Conservation (phyloP, 2,797 vertebrate genomes). For the Malurus leucopterus region DNA sequence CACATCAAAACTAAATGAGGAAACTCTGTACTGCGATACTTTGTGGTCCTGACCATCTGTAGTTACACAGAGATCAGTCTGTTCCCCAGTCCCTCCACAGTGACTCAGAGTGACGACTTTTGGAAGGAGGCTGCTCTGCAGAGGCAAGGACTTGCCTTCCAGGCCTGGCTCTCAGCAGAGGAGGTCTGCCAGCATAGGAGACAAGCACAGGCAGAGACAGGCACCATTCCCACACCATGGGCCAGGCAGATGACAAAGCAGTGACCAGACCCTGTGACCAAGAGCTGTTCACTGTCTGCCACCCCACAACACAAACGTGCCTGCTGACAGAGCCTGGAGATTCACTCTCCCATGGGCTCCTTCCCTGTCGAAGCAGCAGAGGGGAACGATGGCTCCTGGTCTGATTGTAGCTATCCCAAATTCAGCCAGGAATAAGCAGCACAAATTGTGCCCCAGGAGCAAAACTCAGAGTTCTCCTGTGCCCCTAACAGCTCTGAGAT, state of each 20-base stretch:
- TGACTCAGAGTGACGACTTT: not conserved
- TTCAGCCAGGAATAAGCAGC: not conserved
- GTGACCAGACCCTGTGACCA: not conserved
- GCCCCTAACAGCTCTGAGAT: not conserved
- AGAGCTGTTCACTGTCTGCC: not conserved
- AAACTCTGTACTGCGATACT: not conserved
- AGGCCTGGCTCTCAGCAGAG: not conserved
- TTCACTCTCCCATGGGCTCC: accelerated
- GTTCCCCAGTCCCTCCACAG: not conserved
- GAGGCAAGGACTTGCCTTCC: not conserved
- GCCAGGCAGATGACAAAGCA: not conserved
- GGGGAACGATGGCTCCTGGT: not conserved
- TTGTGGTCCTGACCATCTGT: not conserved
- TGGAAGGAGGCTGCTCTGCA: not conserved
- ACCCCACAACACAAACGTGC: not conserved
- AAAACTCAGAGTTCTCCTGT: not conserved
- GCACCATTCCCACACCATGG: not conserved
- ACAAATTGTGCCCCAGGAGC: not conserved
- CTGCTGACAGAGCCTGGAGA: not conserved
- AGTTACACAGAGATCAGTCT: not conserved
- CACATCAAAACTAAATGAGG: not conserved
- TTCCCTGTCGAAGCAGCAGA: not conserved
- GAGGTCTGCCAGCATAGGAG: not conserved
- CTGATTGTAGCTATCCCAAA: not conserved
- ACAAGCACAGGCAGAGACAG: not conserved